Percentiles rank a stretch among this genome's conserved stretches.
Conservation (phyloP, 2,797 vertebrate genomes). For the Hippocampus kuda region DNA sequence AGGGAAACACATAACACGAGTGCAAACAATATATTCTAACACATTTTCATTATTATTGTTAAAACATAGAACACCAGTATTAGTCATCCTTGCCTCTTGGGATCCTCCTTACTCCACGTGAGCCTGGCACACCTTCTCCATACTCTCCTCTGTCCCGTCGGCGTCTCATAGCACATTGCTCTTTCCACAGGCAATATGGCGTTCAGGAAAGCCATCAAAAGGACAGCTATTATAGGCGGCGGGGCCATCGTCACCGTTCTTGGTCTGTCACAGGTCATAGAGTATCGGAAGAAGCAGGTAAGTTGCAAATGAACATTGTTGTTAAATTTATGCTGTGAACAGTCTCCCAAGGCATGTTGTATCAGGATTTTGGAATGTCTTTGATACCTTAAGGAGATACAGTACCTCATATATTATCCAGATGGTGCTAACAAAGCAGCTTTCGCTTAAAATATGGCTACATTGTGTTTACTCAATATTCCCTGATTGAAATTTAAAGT, state of each 20-base stretch:
- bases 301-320: constrained; percentile 6
- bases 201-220: constrained; percentile 80
- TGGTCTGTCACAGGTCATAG: constrained; percentile 80
- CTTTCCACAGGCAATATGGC: constrained; percentile 71
- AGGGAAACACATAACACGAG: too few species aligned
- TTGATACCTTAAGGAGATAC: neutral
- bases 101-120: neutral
- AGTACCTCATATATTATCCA: neutral
- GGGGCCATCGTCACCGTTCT: constrained; percentile 75
- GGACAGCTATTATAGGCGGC: constrained; percentile 76
- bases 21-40: too few species aligned
- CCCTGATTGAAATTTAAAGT: neutral
- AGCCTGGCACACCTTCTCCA: constrained; percentile 11
- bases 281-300: constrained; percentile 81
- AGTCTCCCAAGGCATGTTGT: constrained; percentile 23
- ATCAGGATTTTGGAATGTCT: constrained; percentile 54
- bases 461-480: neutral
- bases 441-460: neutral
- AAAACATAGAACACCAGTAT: neutral
- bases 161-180: constrained; percentile 1
- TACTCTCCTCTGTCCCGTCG: constrained; percentile 9
- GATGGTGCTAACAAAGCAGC: neutral
- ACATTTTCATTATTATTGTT: too few species aligned
- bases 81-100: constrained; percentile 3
- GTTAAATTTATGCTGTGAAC: neutral